These are phyloP conservation scores for Limnephilus auricula DNA, from an alignment of 2,888 invertebrate species.

Conservation along the genomic window DNA sequence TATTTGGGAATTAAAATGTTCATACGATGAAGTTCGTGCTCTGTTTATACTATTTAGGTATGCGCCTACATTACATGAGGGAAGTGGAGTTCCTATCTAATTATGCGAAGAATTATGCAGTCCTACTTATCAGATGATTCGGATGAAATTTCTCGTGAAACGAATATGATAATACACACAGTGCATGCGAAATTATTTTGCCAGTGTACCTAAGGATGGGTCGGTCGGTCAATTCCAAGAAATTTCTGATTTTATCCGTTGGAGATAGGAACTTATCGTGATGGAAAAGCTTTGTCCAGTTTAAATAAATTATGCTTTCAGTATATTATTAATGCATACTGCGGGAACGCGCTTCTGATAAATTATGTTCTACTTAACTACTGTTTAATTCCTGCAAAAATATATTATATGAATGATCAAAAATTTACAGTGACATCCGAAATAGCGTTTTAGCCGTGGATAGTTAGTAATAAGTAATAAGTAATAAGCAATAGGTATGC, in stretches of 20 bases:
- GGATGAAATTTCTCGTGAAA: slow-evolving; percentile 54
- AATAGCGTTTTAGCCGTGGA: too few species aligned
- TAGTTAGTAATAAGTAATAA: too few species aligned
- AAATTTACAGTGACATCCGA: too few species aligned
- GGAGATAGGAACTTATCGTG: slow-evolving; percentile 16
- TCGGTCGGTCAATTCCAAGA: slow-evolving; percentile 33
- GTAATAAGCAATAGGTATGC: too few species aligned
- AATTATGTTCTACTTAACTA: background rate
- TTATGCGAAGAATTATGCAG: background rate
- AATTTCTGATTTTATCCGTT: background rate
- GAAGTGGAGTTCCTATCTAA: background rate
- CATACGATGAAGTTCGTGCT: background rate
- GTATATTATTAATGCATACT: background rate
- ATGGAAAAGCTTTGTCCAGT: slow-evolving; percentile 26
- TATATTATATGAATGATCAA: too few species aligned
- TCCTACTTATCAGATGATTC: slow-evolving; percentile 57
- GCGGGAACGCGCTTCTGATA: background rate
- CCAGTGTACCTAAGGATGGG: background rate
- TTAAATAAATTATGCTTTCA: background rate
- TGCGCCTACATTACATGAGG: background rate
- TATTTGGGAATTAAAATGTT: background rate
- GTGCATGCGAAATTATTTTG: slow-evolving; percentile 56
- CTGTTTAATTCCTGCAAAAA: too few species aligned
- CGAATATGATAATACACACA: slow-evolving; percentile 60
- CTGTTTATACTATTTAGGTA: background rate